Percentiles rank a stretch among this genome's conserved stretches.
phyloP scores from a whole-genome alignment of 2,797 vertebrate genomes.

The Danionella dracula region DNA sequence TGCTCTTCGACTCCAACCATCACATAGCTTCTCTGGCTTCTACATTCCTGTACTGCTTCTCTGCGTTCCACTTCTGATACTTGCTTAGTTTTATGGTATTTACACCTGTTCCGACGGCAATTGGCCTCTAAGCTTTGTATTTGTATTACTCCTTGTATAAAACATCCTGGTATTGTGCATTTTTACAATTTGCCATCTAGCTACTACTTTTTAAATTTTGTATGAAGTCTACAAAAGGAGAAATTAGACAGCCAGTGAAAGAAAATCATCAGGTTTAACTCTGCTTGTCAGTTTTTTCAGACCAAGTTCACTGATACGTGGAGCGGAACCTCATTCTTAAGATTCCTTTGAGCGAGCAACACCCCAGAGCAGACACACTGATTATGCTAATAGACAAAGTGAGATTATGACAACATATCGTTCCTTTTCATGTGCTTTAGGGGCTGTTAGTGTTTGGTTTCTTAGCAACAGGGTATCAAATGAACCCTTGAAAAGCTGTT shows the following conservation, averaged over 20 bases:
- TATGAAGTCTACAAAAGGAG: too few relatives aligned
- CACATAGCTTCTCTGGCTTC: conserved; percentile 5
- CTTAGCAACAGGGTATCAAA: conserved; percentile 8
- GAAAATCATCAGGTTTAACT: not conserved
- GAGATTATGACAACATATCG: not conserved
- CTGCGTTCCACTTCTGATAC: not conserved
- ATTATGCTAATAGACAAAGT: not conserved
- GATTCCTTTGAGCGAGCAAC: not conserved
- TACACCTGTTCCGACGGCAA: too few relatives aligned
- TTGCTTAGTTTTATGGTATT: too few relatives aligned
- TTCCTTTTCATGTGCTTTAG: not conserved
- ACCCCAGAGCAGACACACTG: not conserved
- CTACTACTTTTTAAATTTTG: too few relatives aligned
- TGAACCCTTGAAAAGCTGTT: not conserved
- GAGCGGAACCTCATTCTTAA: conserved; percentile 4
- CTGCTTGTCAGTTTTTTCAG: not conserved
- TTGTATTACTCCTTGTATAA: too few relatives aligned
- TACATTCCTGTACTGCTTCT: conserved; percentile 8
- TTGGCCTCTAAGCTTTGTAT: too few relatives aligned
- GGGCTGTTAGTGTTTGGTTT: not conserved
- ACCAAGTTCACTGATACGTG: not conserved
- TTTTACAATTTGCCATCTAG: too few relatives aligned
- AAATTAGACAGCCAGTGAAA: not conserved
- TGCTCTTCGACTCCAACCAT: conserved; percentile 23
- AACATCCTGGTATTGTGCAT: too few relatives aligned